Conservation (phyloP, 1,140 invertebrate species). For the Melitaea cinxia region DNA sequence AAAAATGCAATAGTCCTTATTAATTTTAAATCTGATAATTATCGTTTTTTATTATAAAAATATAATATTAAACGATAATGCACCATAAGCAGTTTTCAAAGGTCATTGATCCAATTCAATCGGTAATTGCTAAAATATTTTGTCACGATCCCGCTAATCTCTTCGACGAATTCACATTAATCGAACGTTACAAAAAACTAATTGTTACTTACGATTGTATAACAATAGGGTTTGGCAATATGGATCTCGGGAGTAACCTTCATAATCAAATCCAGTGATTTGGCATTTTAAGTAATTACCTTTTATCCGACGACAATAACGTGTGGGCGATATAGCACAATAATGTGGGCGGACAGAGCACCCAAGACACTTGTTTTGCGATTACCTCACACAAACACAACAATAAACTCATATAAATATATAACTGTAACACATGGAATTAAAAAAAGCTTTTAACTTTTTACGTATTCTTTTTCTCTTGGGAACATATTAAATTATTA, state of each 20-base stretch:
- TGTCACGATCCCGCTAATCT: constrained; percentile 5
- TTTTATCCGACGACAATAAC: constrained; percentile 41
- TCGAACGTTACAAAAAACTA: constrained; percentile 29
- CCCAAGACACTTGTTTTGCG: constrained; percentile 30
- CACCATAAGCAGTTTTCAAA: background rate
- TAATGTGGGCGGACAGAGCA: constrained; percentile 31
- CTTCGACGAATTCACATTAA: constrained; percentile 10
- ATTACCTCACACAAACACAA: constrained; percentile 28
- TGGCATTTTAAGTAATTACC: constrained; percentile 47
- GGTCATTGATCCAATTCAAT: background rate
- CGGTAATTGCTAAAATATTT: background rate
- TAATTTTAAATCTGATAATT: no score
- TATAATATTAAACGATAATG: background rate
- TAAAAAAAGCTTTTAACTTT: background rate
- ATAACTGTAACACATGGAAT: background rate
- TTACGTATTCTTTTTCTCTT: no score
- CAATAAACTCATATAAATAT: background rate
- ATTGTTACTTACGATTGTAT: constrained; percentile 31
- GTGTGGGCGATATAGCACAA: constrained; percentile 34
- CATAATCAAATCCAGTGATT: constrained; percentile 42
- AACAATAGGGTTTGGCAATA: constrained; percentile 40
- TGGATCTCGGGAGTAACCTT: constrained; percentile 34
- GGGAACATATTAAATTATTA: no score
- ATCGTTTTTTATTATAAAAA: background rate
- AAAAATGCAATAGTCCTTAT: no score